Base-by-base conservation (phyloP, 1,140 invertebrate genomes). In the Zaprionus africanus region DNA sequence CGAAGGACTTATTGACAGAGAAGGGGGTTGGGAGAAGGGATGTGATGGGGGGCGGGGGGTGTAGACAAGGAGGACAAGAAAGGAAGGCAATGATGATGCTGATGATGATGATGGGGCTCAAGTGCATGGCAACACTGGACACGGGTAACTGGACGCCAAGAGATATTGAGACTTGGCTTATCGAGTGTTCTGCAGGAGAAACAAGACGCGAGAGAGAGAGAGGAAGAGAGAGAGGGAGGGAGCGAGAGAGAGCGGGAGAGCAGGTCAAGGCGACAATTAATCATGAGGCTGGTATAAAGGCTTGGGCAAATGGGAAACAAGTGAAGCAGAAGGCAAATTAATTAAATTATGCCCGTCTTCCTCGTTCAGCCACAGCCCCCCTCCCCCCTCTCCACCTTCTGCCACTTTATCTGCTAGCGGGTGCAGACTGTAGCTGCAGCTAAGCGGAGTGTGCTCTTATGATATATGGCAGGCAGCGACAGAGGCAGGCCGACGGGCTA, bases 321-420 rank as follows among this genome's bases (percentile, higher is more conserved):
- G 81, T 81, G 67, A 60, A 60, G 71, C 79, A 77, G 81, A 81
- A 73, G 64, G 60, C 75, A 75, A 82, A 82, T 82, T 82, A 82
- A 82, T 82, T 82, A 82, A 82, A 82, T 43, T 82, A 36, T 67
- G 65, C 36, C 65, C 31, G 66, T 63, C 65, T 46, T 46, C n/a
- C 41, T 7, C 41, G 3, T 6, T 17, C n/a, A 9, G n/a, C 7
- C 6, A n/a, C 41, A 43, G 22, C 2, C 15, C 11, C 34, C 34
- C 4, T 11, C 1, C 15, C 41, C 6, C 28, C 1, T n/a, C 28
- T 7, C 28, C 1, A 2, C 28, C 28, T 7, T 1, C 28, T 31
- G 22, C 22, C 22, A 22, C 28, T 9, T 31, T 46, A 46, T 46
- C 41, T 46, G n/a, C 7, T 46, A 46, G 41, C 41, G 41, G n/a